Base-by-base conservation (phyloP, 2,797 vertebrate genomes). In the Darevskia mixta region DNA sequence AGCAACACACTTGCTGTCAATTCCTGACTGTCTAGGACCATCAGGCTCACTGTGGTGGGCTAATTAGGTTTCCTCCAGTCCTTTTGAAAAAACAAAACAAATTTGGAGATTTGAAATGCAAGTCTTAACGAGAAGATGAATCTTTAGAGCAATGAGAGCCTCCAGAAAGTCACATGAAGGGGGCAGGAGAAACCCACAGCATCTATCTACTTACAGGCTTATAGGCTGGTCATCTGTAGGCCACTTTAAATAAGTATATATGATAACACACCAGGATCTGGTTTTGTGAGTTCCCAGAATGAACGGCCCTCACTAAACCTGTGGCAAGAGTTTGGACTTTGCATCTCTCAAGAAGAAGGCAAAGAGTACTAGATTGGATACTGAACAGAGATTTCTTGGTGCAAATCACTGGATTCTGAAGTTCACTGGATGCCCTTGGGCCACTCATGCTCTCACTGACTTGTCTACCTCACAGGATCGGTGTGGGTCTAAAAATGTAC, bases 141-240 rank as follows among this genome's bases (percentile, higher is more conserved):
- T 78, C 41, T 55, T 55, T 55, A 89, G 23, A 5, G 18, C 85
- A 82, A 86, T 58, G 87, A 27, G 79, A 84, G 89, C 79, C 0
- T 0, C 87, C 75, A 87, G 80, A 82, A 89, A 81, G 87, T 15
- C 66, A 84, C 66, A 0, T 91, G 89, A 91, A 17, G 29, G 64
- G 27, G 4, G 35, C 86, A 55, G 49, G 49, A 61, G 20, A 23
- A 94, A 94, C 91, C 92, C 92, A 86, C 1, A 0, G 2, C 10
- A 3, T 86, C 9, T 89, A 38, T 77, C 61, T 3, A 49, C 4
- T 67, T 77, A 38, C 23, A 55, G 27, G 8, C 32, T 66, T 82
- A 55, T 55, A 55, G 49, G 41, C 67, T 66, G 35, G 41, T 43
- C n/a, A 20, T 32, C 18, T 75, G 32, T n/a, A 82, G 32, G 41